These are phyloP conservation scores for Tyria jacobaeae DNA, from an alignment of 2,888 invertebrate genomes.

Conservation along the genomic window DNA sequence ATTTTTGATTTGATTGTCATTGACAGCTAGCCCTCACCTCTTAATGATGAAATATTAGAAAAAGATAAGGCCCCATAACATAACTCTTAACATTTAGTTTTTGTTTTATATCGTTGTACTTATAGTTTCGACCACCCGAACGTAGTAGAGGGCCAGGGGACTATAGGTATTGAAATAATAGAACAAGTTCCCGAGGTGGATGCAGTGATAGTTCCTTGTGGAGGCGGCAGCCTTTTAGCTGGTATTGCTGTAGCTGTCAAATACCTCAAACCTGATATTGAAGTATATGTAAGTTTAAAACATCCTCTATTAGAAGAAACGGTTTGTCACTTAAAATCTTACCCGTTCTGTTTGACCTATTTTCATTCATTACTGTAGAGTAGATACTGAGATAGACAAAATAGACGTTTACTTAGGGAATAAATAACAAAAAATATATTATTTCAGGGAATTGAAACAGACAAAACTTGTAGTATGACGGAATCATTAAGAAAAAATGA, in stretches of 20 bases:
- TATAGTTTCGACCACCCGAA: constrained; percentile 96
- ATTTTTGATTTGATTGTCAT: neutral
- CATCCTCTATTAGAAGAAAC: neutral
- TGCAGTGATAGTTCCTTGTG: constrained; percentile 95
- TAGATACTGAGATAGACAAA: neutral
- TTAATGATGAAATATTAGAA: too few relatives aligned
- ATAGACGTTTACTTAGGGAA: neutral
- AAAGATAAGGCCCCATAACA: too few relatives aligned
- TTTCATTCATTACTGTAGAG: neutral
- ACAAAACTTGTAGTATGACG: constrained; percentile 75
- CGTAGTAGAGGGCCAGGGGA: constrained; percentile 97
- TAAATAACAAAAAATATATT: neutral
- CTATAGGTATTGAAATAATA: constrained; percentile 96
- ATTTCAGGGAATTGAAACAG: constrained; percentile 74
- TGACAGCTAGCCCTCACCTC: too few relatives aligned
- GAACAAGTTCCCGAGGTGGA: constrained; percentile 95
- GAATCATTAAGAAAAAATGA: constrained; percentile 88
- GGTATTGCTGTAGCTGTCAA: constrained; percentile 95
- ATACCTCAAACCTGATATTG: constrained; percentile 92
- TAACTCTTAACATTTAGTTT: too few relatives aligned
- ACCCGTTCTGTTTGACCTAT: neutral
- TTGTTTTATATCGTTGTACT: too few relatives aligned
- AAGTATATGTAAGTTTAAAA: constrained; percentile 93
- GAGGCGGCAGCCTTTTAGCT: constrained; percentile 96
- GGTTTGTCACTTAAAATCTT: neutral